Percentiles rank a stretch among this genome's conserved stretches.
These are phyloP conservation scores for Bubo blakistoni DNA, from an alignment of 2,113 vertebrate species.

Conservation along the genomic window DNA sequence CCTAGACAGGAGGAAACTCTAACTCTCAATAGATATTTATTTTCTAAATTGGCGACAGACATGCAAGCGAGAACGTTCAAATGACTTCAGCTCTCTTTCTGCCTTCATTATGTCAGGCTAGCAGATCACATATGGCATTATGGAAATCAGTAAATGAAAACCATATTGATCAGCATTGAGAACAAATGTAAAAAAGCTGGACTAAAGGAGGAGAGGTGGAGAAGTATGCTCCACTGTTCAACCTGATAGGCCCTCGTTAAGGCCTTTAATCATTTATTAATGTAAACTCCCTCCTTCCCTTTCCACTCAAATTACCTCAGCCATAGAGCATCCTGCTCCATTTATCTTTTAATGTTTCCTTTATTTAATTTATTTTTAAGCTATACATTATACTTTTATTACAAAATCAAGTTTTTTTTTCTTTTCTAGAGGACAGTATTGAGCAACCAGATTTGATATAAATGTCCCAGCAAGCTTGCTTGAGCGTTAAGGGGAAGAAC, in stretches of 20 bases:
- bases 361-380: conserved; percentile 86
- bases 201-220: conserved; percentile 63
- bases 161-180: conserved; percentile 83
- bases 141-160: conserved; percentile 86
- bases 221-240: conserved; percentile 74
- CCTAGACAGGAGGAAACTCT: conserved; percentile 64
- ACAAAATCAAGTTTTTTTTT: conserved; percentile 68
- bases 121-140: conserved; percentile 81
- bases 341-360: conserved; percentile 86
- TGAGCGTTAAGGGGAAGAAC: conserved; percentile 6
- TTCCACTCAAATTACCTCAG: conserved; percentile 84
- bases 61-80: conserved; percentile 69
- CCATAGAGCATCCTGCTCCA: conserved; percentile 81
- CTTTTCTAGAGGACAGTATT: conserved; percentile 60
- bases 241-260: conserved; percentile 81
- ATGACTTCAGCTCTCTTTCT: conserved; percentile 76
- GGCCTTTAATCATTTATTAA: conserved; percentile 88
- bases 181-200: conserved; percentile 81
- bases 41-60: conserved; percentile 77
- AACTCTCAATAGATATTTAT: conserved; percentile 73
- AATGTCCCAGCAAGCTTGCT: conserved; percentile 37
- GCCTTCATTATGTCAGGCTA: conserved; percentile 75
- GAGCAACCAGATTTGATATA: conserved; percentile 51
- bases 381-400: conserved; percentile 80
- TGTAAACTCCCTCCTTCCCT: conserved; percentile 77